Percentiles rank a stretch among this genome's conserved stretches.
phyloP scores from a whole-genome alignment of 1,140 invertebrate genomes.

The Thaumatotibia leucotreta region DNA sequence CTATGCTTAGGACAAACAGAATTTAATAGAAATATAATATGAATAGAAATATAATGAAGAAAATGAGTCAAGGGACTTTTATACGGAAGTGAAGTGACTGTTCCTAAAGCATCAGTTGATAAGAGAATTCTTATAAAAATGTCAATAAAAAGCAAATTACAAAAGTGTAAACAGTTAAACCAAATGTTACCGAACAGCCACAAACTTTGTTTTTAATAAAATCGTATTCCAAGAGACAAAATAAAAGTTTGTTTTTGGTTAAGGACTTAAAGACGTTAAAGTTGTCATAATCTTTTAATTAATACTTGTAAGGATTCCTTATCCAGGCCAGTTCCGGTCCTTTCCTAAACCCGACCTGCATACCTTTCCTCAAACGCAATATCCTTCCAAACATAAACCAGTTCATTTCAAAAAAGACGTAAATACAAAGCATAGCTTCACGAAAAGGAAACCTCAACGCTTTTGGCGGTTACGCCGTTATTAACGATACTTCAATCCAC shows the following conservation, averaged over 20 bases:
- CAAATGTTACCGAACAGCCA: too few species aligned
- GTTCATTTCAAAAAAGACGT: not conserved
- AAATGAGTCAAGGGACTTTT: too few species aligned
- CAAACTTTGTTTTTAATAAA: too few species aligned
- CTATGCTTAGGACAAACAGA: too few species aligned
- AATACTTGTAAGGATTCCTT: not conserved
- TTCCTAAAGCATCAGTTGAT: too few species aligned
- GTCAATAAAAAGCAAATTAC: too few species aligned
- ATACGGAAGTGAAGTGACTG: too few species aligned
- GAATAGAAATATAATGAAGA: too few species aligned
- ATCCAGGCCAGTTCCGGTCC: not conserved
- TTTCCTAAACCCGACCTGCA: not conserved
- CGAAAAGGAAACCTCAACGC: not conserved
- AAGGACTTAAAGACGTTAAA: not conserved
- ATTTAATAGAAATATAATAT: too few species aligned
- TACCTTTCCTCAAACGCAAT: not conserved
- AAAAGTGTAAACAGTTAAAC: too few species aligned
- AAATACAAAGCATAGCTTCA: not conserved
- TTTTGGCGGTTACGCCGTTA: not conserved
- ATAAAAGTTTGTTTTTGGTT: not conserved
- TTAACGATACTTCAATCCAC: not conserved
- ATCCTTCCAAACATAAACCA: not conserved
- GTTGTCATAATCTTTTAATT: not conserved
- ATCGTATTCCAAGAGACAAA: not conserved
- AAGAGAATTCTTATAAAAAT: too few species aligned